phyloP scores from a whole-genome alignment of 2,113 vertebrate species.

The Syngnathoides biaculeatus region DNA sequence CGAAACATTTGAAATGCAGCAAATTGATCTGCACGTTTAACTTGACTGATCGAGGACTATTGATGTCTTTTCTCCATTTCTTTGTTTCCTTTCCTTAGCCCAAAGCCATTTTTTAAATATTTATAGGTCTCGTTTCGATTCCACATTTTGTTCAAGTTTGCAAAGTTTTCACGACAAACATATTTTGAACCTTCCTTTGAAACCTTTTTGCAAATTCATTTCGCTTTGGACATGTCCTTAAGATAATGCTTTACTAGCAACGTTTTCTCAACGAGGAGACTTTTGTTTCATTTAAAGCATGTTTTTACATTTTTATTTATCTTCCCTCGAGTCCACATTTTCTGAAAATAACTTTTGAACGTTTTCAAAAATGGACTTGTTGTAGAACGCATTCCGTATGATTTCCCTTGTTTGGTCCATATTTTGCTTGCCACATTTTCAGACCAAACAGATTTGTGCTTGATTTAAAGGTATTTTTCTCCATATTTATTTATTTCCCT shows the following conservation, averaged over 20 bases:
- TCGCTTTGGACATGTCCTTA: too few relatives aligned
- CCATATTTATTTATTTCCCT: background rate
- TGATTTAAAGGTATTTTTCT: background rate
- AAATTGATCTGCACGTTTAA: background rate
- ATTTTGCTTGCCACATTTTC: background rate
- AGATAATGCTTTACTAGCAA: too few relatives aligned
- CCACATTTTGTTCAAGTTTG: background rate
- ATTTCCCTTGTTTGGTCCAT: too few relatives aligned
- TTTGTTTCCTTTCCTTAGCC: background rate
- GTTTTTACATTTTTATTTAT: too few relatives aligned
- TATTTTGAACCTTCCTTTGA: background rate
- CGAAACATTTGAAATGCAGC: background rate
- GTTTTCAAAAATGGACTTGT: too few relatives aligned
- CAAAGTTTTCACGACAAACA: background rate
- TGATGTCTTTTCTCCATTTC: background rate
- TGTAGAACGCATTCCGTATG: too few relatives aligned
- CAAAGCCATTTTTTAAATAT: background rate
- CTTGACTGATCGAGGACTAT: background rate
- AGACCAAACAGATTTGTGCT: background rate
- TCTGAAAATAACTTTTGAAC: background rate
- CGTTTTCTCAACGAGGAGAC: too few relatives aligned
- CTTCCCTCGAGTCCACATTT: background rate
- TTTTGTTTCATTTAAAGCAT: too few relatives aligned
- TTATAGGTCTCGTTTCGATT: background rate
- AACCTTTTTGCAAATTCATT: too few relatives aligned